Percentiles rank a stretch among this genome's conserved stretches.
Conservation (phyloP, 1,140 invertebrate species). For the Drosophila malerkotliana region DNA sequence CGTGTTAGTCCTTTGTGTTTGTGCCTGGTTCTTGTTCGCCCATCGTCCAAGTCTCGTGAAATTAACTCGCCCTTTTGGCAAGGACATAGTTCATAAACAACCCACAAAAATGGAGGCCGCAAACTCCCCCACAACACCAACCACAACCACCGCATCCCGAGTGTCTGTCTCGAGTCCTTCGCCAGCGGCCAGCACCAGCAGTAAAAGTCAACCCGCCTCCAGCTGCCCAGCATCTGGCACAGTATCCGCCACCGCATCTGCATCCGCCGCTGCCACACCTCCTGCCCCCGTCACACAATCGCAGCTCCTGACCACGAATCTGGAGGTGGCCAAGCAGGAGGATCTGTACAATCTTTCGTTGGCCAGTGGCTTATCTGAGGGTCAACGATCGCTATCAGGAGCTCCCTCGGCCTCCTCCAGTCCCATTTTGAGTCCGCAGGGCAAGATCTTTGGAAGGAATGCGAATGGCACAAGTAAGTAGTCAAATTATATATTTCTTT, state of each 20-base stretch:
- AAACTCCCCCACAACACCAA: slow-evolving; percentile 56
- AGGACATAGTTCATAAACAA: slow-evolving; percentile 1
- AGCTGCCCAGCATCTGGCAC: slow-evolving; percentile 37
- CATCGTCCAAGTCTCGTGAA: slow-evolving; percentile 16
- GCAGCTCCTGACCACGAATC: slow-evolving; percentile 55
- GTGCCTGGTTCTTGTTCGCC: slow-evolving; percentile 48
- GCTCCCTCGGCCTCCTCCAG: slow-evolving; percentile 80
- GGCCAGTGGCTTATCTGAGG: slow-evolving; percentile 73
- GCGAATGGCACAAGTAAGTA: slow-evolving; percentile 84
- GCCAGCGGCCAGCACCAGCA: slow-evolving; percentile 44
- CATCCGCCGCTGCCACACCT: slow-evolving; percentile 34
- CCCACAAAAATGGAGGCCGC: slow-evolving; percentile 45
- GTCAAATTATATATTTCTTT: neutral
- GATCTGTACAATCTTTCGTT: slow-evolving; percentile 75
- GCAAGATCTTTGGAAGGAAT: slow-evolving; percentile 84
- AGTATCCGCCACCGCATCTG: slow-evolving; percentile 4
- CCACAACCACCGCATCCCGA: slow-evolving; percentile 39
- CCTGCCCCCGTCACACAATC: slow-evolving; percentile 24
- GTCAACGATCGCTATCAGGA: slow-evolving; percentile 74
- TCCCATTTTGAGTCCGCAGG: slow-evolving; percentile 81
- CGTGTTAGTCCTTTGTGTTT: slow-evolving; percentile 56
- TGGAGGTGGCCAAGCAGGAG: slow-evolving; percentile 62
- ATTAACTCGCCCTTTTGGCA: slow-evolving; percentile 9
- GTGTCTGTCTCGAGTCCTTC: slow-evolving; percentile 39
- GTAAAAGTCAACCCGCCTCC: slow-evolving; percentile 44